Evolutionary conservation across 1,140 invertebrate genomes (phyloP), one percentile per base, ranked within the genome.

Genomic region (Drosophila elegans): DNA sequence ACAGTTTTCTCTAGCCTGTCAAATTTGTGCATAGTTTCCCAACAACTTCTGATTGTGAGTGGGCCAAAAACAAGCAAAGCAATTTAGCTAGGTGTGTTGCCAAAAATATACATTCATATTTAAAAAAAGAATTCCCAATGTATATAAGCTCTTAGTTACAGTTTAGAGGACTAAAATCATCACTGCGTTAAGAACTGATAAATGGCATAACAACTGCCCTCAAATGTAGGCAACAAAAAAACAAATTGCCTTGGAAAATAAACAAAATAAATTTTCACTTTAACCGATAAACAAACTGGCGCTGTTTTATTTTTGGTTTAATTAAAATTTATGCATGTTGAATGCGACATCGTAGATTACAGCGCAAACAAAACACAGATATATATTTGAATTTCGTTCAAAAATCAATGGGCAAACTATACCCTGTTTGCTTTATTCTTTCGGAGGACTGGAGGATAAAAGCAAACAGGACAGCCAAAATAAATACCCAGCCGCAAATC

Each of bases 251-350:
- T n/a, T 38, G 5, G 32, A 57, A 44, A 49, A 36, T 38, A 42
- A 32, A 72, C 67, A 74, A 68, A 63, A 80, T 80, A 55, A 59
- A 80, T 80, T 63, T 51, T 21, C 63, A 75, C 44, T 80, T 56
- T 67, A 45, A 34, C 6, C 64, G 45, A 67, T 51, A 67, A 49
- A 51, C 62, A 46, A 63, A 49, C 57, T 10, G n/a, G 48, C 13
- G 16, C 27, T 46, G 41, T 52, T 68, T 61, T 61, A 56, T 68
- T 67, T 59, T 56, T 38, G 42, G 62, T 78, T 86, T 88, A 86
- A 86, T 86, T 86, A 88, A 88, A 82, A 86, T 86, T 79, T 86
- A 86, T 88, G 83, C 75, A 68, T 78, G 63, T 59, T 81, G 78
- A 76, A 88, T 82, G 44, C 60, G 59, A 51, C 66, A 88, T 73